phyloP scores from a whole-genome alignment of 2,888 invertebrate genomes.

The Drosophila phalerata region DNA sequence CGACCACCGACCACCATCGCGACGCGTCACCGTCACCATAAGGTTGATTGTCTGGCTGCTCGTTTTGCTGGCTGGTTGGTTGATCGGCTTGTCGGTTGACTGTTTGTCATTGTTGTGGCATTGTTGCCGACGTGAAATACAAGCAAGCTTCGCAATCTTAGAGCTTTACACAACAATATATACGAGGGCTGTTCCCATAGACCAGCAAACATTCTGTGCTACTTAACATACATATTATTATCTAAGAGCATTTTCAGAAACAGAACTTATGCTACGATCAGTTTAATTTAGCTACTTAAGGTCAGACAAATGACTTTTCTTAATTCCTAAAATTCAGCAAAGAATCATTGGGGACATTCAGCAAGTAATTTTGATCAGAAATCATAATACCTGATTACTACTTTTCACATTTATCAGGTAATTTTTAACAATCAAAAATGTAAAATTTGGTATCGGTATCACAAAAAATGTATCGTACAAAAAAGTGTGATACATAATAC shows the following conservation, averaged over 20 bases:
- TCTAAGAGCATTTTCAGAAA: neutral
- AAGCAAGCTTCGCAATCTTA: slow-evolving; percentile 75
- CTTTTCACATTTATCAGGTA: too few species aligned
- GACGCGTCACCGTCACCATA: slow-evolving; percentile 42
- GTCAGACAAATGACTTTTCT: too few species aligned
- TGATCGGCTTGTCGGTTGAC: slow-evolving; percentile 37
- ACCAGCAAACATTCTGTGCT: neutral
- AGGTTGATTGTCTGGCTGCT: slow-evolving; percentile 59
- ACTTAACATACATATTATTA: neutral
- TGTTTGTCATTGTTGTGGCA: slow-evolving; percentile 68
- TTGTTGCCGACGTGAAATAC: slow-evolving; percentile 73
- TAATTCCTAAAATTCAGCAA: too few species aligned
- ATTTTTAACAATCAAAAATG: too few species aligned
- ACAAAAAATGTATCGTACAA: too few species aligned
- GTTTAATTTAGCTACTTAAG: too few species aligned
- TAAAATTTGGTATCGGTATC: too few species aligned
- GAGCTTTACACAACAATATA: slow-evolving; percentile 73
- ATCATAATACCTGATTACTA: too few species aligned
- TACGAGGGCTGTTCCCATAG: slow-evolving; percentile 46
- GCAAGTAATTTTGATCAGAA: too few species aligned
- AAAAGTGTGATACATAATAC: too few species aligned
- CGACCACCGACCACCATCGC: slow-evolving; percentile 14
- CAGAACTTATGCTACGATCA: neutral
- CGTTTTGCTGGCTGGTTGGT: slow-evolving; percentile 37
- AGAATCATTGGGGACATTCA: too few species aligned